Evolutionary conservation across 1,140 invertebrate species (phyloP), one percentile per base, ranked within the genome.

Genomic region (Habropoda laboriosa): DNA sequence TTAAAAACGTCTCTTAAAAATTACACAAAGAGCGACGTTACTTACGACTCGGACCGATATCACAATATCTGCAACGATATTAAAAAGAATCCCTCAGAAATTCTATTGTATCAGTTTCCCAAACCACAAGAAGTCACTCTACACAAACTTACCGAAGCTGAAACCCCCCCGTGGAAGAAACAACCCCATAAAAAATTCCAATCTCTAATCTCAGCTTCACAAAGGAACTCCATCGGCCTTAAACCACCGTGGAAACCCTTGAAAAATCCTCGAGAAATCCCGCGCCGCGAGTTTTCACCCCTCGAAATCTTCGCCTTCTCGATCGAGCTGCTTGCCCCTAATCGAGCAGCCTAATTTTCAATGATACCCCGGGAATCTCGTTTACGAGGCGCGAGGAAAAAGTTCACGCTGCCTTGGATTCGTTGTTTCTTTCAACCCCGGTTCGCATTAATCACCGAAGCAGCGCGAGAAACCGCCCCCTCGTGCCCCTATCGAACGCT

Each of bases 401-500:
- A 61, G 68, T 61, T 75, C 67, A 42, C 49, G 64, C 80, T 81
- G n/a, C 42, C 57, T n/a, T 16, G 67, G 83, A 86, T 81, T 86
- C 80, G 55, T 80, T 71, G 61, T 81, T 85, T 71, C 79, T 85
- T 85, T 63, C 72, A 85, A 53, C 78, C 82, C 32, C 32, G 10
- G 38, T 85, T 86, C 83, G 63, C 83, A 86, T 86, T 86, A 86
- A 86, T 86, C 83, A 86, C 82, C 42, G n/a, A n/a, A 47, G 55
- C 67, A 35, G 30, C 61, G 32, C 16, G 30, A 30, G 57, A 60
- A 67, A 55, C 72, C 21, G 61, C 45, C 12, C 27, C 27, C 51
- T 51, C 51, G 45, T 71, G 49, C 53, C 64, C 24, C 71, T 47
- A n/a, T n/a, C n/a, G n/a, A n/a, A n/a, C n/a, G n/a, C 70, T n/a